Percentiles rank a stretch among this genome's conserved stretches.
Evolutionary conservation across 2,797 vertebrate species (phyloP).

Genomic region (Eutrigla gurnardus): DNA sequence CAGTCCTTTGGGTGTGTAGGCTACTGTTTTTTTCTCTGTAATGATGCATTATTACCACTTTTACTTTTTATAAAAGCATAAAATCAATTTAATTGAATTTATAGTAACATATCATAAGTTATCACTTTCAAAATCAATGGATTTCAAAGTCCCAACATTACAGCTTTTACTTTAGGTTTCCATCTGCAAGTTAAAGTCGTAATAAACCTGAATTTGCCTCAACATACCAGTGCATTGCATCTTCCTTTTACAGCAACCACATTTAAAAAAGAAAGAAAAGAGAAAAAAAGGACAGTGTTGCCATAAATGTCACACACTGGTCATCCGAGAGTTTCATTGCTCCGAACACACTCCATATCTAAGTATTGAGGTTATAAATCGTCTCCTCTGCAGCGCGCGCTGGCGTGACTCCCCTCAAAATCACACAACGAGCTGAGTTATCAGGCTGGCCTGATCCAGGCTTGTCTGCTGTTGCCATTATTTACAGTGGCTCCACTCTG

Average conservation of each 20-base stretch:
- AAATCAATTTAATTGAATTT: too few relatives aligned
- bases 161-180: too few relatives aligned
- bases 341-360: constrained; percentile 32
- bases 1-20: not conserved
- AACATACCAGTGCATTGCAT: not conserved
- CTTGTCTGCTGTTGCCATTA: constrained; percentile 78
- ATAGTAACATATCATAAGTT: too few relatives aligned
- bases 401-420: constrained; percentile 49
- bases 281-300: not conserved
- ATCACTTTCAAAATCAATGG: too few relatives aligned
- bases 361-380: constrained; percentile 16
- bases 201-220: not conserved
- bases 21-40: too few relatives aligned
- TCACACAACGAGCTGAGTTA: constrained; percentile 52
- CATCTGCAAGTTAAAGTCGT: not conserved
- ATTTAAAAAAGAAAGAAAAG: too few relatives aligned
- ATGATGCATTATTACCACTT: too few relatives aligned
- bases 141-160: too few relatives aligned
- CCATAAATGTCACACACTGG: constrained; percentile 9
- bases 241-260: not conserved
- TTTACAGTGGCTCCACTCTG: constrained; percentile 84
- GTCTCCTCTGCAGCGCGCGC: constrained; percentile 22
- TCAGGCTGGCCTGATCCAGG: constrained; percentile 50
- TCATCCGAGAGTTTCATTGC: constrained; percentile 20
- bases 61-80: too few relatives aligned